phyloP scores from a whole-genome alignment of 2,797 vertebrate genomes.

The Carcharodon carcharias region DNA sequence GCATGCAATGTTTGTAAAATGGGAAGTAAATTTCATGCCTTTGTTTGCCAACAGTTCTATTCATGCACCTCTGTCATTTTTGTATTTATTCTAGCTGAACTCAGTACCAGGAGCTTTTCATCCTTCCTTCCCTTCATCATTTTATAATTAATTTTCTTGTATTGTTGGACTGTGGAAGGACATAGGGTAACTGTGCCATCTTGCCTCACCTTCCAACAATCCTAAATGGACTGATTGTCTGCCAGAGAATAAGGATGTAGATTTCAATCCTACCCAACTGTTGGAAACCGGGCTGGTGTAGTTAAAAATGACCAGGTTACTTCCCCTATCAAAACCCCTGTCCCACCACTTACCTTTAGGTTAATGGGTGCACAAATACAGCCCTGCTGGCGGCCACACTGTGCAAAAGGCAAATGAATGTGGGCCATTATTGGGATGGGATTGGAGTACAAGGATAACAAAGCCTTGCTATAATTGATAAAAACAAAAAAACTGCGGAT shows the following conservation, averaged over 20 bases:
- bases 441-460: too few species aligned
- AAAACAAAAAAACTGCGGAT: too few species aligned
- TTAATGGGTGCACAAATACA: too few species aligned
- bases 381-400: too few species aligned
- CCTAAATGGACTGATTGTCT: neutral
- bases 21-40: neutral
- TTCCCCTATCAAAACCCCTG: too few species aligned
- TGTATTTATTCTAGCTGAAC: neutral
- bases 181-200: neutral
- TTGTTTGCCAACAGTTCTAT: neutral
- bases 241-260: neutral
- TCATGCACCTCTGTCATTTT: neutral
- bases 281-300: neutral
- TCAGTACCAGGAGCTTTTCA: neutral
- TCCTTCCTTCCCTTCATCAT: neutral
- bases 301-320: too few species aligned
- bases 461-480: too few species aligned
- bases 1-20: neutral
- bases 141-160: neutral
- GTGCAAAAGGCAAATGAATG: too few species aligned
- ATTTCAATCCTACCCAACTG: neutral
- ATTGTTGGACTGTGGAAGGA: neutral
- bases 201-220: neutral
- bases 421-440: too few species aligned
- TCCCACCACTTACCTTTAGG: too few species aligned